Evolutionary conservation across 2,797 vertebrate species (phyloP).

Genomic region (Coilia nasus): DNA sequence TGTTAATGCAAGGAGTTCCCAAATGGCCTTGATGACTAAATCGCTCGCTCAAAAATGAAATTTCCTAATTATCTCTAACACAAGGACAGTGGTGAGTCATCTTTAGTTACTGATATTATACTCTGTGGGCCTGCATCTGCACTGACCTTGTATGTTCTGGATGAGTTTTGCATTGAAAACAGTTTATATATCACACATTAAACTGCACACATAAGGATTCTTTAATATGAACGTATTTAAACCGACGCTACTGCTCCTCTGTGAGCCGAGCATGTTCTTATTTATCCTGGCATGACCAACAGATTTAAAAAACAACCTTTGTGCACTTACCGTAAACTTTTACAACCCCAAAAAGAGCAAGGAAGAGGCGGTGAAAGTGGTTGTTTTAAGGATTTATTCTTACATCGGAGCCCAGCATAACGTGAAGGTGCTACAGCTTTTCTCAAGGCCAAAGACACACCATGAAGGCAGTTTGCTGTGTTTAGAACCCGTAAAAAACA

Average conservation of each 20-base stretch:
- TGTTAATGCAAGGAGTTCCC: not conserved
- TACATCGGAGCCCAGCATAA: slow-evolving; percentile 53
- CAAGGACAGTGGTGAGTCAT: not conserved
- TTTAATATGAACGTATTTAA: not conserved
- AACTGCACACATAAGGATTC: not conserved
- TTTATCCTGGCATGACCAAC: no score
- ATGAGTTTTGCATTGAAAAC: not conserved
- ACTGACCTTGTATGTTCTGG: not conserved
- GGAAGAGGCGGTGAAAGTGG: not conserved
- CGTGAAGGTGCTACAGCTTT: slow-evolving; percentile 58
- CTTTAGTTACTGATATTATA: not conserved
- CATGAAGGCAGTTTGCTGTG: slow-evolving; percentile 57
- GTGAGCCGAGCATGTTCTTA: not conserved
- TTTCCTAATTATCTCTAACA: not conserved
- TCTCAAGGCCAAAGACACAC: slow-evolving; percentile 55
- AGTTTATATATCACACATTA: not conserved
- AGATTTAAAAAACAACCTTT: no score
- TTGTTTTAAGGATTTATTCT: slow-evolving; percentile 52
- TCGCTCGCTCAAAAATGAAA: not conserved
- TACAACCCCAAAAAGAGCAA: not conserved
- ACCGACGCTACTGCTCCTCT: not conserved
- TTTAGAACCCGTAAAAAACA: slow-evolving; percentile 51
- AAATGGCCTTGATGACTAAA: not conserved
- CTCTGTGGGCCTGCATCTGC: not conserved
- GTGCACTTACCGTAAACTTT: no score